These are phyloP conservation scores for Meteorus sp. DNA, from an alignment of 1,140 invertebrate species.

Conservation along the genomic window DNA sequence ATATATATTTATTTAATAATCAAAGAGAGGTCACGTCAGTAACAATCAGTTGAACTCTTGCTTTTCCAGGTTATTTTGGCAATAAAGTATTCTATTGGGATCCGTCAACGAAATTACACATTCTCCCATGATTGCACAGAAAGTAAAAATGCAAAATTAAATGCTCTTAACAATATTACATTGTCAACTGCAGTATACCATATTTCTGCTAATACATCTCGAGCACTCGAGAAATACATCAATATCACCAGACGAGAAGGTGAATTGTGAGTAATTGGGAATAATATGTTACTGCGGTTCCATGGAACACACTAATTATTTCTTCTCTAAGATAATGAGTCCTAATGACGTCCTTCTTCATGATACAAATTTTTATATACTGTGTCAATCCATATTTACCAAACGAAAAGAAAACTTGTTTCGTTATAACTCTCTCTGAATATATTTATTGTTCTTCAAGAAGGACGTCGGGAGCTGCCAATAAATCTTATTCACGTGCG, in stretches of 20 bases:
- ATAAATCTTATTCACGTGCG: background rate
- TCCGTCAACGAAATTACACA: no score
- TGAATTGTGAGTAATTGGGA: background rate
- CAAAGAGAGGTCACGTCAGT: constrained; percentile 42
- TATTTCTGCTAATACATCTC: no score
- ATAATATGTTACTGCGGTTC: constrained; percentile 1
- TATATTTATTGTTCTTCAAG: no score
- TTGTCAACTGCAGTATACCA: no score
- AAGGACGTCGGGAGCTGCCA: background rate
- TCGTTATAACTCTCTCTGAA: no score
- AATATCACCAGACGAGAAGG: no score
- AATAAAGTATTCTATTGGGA: no score
- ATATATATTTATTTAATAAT: constrained; percentile 47
- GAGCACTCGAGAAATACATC: no score
- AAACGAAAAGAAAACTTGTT: background rate
- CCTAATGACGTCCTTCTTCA: constrained; percentile 7
- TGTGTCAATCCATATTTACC: no score
- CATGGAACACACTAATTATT: constrained; percentile 3
- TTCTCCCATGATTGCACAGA: no score
- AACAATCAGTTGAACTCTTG: constrained; percentile 15
- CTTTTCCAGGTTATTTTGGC: background rate
- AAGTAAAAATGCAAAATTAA: background rate
- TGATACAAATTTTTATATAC: background rate
- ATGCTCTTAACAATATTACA: no score
- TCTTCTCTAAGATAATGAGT: background rate